Evolutionary conservation across 2,888 invertebrate species (phyloP).

Genomic region (Drosophila setosimentum): DNA sequence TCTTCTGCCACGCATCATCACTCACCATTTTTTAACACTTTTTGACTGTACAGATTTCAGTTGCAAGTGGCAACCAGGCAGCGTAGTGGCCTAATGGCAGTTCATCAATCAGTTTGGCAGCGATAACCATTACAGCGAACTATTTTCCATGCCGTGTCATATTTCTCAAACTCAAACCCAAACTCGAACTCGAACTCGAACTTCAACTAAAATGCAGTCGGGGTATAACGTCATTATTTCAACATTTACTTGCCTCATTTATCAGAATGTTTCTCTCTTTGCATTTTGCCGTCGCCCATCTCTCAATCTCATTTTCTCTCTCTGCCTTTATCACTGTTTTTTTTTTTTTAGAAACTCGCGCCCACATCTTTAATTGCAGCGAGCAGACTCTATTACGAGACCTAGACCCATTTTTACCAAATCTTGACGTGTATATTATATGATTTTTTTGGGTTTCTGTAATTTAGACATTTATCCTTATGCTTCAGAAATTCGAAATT

Average conservation of each 20-base stretch:
- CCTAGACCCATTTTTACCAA: slow-evolving; percentile 16
- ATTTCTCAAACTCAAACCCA: slow-evolving; percentile 48
- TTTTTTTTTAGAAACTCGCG: slow-evolving; percentile 34
- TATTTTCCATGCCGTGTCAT: slow-evolving; percentile 63
- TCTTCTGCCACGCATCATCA: slow-evolving; percentile 64
- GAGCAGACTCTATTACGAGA: slow-evolving; percentile 31
- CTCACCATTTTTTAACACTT: slow-evolving; percentile 80
- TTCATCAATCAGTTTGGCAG: slow-evolving; percentile 78
- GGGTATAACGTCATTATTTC: slow-evolving; percentile 67
- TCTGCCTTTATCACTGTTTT: slow-evolving; percentile 18
- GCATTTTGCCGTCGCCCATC: slow-evolving; percentile 46
- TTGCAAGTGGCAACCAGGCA: slow-evolving; percentile 33
- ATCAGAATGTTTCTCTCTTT: slow-evolving; percentile 70
- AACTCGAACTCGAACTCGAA: slow-evolving; percentile 4
- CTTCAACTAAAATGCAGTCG: slow-evolving; percentile 54
- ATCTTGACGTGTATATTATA: slow-evolving; percentile 41
- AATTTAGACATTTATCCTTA: slow-evolving; percentile 65
- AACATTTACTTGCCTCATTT: slow-evolving; percentile 77
- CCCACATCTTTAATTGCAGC: slow-evolving; percentile 62
- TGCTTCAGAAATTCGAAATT: background rate
- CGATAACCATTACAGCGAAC: slow-evolving; percentile 60
- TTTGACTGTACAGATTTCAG: slow-evolving; percentile 42
- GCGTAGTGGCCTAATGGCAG: slow-evolving; percentile 69
- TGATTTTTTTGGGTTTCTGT: slow-evolving; percentile 28
- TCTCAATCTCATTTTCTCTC: slow-evolving; percentile 1